These are phyloP conservation scores for Seira ritae DNA, from an alignment of 2,888 invertebrate genomes.

Conservation along the genomic window DNA sequence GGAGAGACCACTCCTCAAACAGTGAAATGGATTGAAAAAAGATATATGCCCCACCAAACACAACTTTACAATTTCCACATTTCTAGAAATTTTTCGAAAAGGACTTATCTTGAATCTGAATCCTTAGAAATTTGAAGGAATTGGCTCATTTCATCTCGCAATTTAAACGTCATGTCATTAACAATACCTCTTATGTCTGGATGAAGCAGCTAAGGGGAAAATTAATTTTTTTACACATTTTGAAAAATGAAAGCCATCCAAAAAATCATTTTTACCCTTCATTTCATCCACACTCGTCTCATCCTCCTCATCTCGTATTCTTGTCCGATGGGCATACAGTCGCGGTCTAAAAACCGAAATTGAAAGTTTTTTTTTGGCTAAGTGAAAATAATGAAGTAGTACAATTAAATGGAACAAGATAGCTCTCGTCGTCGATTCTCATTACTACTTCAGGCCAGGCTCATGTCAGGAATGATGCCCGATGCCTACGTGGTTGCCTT, in stretches of 20 bases:
- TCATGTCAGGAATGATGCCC: background rate
- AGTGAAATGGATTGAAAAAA: constrained; percentile 23
- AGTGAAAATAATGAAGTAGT: constrained; percentile 23
- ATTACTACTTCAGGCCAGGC: constrained; percentile 16
- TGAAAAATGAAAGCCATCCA: constrained; percentile 51
- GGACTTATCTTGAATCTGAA: background rate
- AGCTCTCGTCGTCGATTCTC: constrained; percentile 14
- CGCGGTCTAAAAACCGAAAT: background rate
- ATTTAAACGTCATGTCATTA: background rate
- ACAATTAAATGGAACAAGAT: constrained; percentile 21
- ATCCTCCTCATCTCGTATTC: constrained; percentile 46
- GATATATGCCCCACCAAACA: too few species aligned
- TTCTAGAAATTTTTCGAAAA: constrained; percentile 16
- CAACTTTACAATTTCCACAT: constrained; percentile 1
- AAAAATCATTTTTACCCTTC: constrained; percentile 47
- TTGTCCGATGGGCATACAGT: constrained; percentile 9
- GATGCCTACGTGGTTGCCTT: background rate
- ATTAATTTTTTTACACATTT: constrained; percentile 45
- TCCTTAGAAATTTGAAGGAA: background rate
- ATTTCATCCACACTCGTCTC: constrained; percentile 19
- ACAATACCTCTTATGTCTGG: background rate
- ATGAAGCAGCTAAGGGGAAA: constrained; percentile 20
- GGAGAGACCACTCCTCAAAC: constrained; percentile 54
- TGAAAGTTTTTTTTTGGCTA: constrained; percentile 17
- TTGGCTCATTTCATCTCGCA: constrained; percentile 19